These are phyloP conservation scores for Drosophila busckii DNA, from an alignment of 1,140 invertebrate genomes.

Conservation along the genomic window DNA sequence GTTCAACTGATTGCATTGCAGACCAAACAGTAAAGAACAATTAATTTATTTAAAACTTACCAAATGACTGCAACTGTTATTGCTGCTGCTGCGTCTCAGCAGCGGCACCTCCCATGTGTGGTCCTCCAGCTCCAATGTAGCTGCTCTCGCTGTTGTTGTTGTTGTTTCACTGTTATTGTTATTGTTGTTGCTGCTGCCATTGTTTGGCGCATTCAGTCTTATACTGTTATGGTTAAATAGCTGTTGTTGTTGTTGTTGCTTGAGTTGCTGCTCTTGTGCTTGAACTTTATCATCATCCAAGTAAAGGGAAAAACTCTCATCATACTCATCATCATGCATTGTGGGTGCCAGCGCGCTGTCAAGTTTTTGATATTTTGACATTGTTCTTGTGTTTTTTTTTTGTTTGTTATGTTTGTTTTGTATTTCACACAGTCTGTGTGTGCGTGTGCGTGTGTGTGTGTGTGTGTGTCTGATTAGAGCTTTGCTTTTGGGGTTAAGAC, in stretches of 20 bases:
- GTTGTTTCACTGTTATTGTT: not conserved
- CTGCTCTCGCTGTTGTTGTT: not conserved
- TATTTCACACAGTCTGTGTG: slow-evolving; percentile 4
- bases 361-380: slow-evolving; percentile 70
- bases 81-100: slow-evolving; percentile 28
- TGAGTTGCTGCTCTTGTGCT: slow-evolving; percentile 1
- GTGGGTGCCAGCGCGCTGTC: slow-evolving; percentile 33
- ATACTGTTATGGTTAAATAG: slow-evolving; percentile 4
- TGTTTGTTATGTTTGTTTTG: not conserved
- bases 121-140: slow-evolving; percentile 41
- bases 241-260: slow-evolving; percentile 19
- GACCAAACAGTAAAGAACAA: no score
- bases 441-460: slow-evolving; percentile 5
- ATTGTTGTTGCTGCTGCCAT: not conserved
- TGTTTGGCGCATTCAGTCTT: no score
- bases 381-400: slow-evolving; percentile 24
- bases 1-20: no score
- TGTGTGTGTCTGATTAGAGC: slow-evolving; percentile 20
- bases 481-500: slow-evolving; percentile 10
- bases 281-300: slow-evolving; percentile 35
- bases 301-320: slow-evolving; percentile 50
- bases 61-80: slow-evolving; percentile 27
- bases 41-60: slow-evolving; percentile 27
- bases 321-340: slow-evolving; percentile 48
- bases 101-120: slow-evolving; percentile 68